These are phyloP conservation scores for Microcebus tavaratra DNA, from an alignment of 2,113 vertebrate species.

Conservation along the genomic window DNA sequence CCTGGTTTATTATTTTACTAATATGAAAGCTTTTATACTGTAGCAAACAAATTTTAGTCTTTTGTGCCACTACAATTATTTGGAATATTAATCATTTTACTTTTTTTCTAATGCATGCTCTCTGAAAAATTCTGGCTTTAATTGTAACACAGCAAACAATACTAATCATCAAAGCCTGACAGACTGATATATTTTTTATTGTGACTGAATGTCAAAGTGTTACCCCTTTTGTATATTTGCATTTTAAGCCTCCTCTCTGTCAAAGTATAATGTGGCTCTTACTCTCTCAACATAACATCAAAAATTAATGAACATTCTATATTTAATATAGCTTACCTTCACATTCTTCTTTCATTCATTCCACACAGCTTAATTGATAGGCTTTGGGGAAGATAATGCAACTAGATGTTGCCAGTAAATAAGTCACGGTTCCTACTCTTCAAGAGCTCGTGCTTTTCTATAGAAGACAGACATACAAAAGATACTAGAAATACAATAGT, in stretches of 20 bases:
- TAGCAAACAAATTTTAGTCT: not conserved
- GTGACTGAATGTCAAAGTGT: not conserved
- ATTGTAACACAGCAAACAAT: not conserved
- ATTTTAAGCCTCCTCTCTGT: not conserved
- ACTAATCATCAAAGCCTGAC: not conserved
- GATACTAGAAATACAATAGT: not conserved
- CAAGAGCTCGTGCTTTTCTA: not conserved
- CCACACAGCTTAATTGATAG: not conserved
- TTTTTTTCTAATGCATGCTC: not conserved
- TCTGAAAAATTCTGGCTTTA: not conserved
- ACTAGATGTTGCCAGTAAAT: not conserved
- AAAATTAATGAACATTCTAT: not conserved
- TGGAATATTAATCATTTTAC: not conserved
- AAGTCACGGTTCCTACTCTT: not conserved
- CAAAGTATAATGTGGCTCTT: not conserved
- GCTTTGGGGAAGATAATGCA: not conserved
- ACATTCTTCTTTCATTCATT: not conserved
- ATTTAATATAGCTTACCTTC: not conserved
- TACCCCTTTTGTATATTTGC: not conserved
- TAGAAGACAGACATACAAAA: not conserved
- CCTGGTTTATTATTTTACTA: not conserved
- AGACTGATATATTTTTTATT: not conserved
- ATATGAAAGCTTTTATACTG: not conserved
- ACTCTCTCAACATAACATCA: not conserved
- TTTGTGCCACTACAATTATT: not conserved